These are phyloP conservation scores for Himalopsyche tibetana DNA, from an alignment of 2,888 invertebrate species.

Conservation along the genomic window DNA sequence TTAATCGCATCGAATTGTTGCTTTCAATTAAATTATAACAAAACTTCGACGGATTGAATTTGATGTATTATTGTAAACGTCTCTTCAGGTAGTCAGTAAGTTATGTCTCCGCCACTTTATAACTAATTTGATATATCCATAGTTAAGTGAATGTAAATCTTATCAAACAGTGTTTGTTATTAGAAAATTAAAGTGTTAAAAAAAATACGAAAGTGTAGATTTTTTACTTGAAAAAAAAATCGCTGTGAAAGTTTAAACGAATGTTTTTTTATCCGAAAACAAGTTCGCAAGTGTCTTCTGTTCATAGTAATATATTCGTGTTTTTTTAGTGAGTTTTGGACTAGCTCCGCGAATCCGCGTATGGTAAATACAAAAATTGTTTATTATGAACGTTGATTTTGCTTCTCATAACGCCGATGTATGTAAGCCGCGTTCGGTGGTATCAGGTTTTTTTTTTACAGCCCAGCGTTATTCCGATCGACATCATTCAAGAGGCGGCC, in stretches of 20 bases:
- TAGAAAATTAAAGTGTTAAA: no score
- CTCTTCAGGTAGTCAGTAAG: no score
- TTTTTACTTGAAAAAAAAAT: neutral
- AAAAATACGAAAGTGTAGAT: neutral
- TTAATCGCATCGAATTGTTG: no score
- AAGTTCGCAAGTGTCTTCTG: neutral
- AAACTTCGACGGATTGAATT: no score
- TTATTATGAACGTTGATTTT: neutral
- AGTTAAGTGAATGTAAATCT: no score
- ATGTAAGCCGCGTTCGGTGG: neutral
- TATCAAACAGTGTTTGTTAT: no score
- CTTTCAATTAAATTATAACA: no score
- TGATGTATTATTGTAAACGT: no score
- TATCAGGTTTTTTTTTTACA: slow-evolving; percentile 6
- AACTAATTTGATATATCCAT: no score
- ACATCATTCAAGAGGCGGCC: slow-evolving; percentile 20
- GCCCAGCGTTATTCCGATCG: slow-evolving; percentile 3
- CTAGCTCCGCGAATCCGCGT: slow-evolving; percentile 15
- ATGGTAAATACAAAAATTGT: slow-evolving; percentile 38
- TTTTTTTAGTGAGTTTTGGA: slow-evolving; percentile 15
- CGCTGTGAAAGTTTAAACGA: slow-evolving; percentile 22
- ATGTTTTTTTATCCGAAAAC: slow-evolving; percentile 11
- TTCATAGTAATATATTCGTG: neutral
- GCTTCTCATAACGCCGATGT: neutral
- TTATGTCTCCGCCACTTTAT: no score